A percentile compares a stretch with the other conserved stretches of the same genome.
These are phyloP conservation scores for Smutsia temminckii DNA, from an alignment of 2,797 vertebrate species.

Conservation along the genomic window DNA sequence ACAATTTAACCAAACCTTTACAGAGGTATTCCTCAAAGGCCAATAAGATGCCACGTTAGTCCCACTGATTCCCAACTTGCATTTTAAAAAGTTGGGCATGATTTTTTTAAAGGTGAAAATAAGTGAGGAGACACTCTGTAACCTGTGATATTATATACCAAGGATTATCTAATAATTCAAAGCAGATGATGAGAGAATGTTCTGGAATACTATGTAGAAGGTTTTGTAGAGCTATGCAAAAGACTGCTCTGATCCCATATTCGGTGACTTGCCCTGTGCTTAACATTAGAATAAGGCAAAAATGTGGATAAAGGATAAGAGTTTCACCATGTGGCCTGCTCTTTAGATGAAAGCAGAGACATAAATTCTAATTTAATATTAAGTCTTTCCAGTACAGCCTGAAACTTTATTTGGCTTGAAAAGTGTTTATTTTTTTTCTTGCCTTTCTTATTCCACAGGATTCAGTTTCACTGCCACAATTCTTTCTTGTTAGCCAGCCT, in stretches of 20 bases:
- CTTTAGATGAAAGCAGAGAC: slow-evolving; percentile 62
- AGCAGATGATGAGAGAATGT: slow-evolving; percentile 47
- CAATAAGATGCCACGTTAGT: not conserved
- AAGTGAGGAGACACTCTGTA: not conserved
- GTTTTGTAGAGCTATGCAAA: slow-evolving; percentile 4
- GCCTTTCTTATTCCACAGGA: slow-evolving; percentile 19
- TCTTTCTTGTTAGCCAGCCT: slow-evolving; percentile 42
- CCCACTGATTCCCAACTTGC: not conserved
- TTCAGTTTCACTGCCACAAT: slow-evolving; percentile 25
- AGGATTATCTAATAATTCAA: slow-evolving; percentile 46
- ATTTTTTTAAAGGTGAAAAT: slow-evolving; percentile 34
- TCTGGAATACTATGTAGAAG: not conserved
- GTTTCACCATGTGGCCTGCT: slow-evolving; percentile 48
- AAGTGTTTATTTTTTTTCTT: slow-evolving; percentile 35
- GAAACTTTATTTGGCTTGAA: slow-evolving; percentile 56
- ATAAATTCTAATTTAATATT: slow-evolving; percentile 71
- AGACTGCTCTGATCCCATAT: slow-evolving; percentile 18
- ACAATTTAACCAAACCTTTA: not conserved
- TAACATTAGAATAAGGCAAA: slow-evolving; percentile 45
- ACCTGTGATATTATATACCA: not conserved
- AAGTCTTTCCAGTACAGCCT: slow-evolving; percentile 54
- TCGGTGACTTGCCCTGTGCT: slow-evolving; percentile 41
- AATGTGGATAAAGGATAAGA: slow-evolving; percentile 32
- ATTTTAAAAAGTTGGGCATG: not conserved
- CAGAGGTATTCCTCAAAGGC: not conserved